A percentile compares a stretch with the other conserved stretches of the same genome.
Conservation (phyloP, 2,113 vertebrate genomes). For the Rhea pennata region DNA sequence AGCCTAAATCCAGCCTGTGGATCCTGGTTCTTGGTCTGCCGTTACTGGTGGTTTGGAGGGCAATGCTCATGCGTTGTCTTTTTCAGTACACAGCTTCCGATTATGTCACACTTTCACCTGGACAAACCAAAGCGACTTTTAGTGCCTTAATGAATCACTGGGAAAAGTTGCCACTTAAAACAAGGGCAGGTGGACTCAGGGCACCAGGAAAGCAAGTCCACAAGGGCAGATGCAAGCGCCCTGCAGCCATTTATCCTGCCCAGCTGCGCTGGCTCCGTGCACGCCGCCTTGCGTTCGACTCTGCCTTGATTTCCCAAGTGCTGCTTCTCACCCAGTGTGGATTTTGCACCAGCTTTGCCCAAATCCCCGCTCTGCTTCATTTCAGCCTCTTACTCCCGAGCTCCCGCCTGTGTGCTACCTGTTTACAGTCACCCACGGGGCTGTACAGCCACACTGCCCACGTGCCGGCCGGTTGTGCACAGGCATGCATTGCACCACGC, state of each 20-base stretch:
- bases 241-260: neutral
- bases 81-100: neutral
- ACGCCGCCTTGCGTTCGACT: neutral
- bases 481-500: neutral
- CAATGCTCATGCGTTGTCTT: rapidly evolving
- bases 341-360: neutral
- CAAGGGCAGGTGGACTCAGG: neutral
- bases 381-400: rapidly evolving
- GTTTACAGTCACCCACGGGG: neutral
- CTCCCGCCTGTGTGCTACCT: neutral
- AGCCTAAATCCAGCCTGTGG: neutral
- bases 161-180: neutral
- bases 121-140: neutral
- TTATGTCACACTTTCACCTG: neutral
- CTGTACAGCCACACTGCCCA: neutral
- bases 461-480: neutral
- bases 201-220: neutral
- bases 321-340: neutral
- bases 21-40: neutral
- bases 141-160: neutral
- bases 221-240: neutral
- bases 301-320: neutral
- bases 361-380: neutral
- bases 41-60: neutral
- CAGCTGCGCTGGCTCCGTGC: neutral